Conservation (phyloP, 2,888 invertebrate species). For the Metellina segmentata region DNA sequence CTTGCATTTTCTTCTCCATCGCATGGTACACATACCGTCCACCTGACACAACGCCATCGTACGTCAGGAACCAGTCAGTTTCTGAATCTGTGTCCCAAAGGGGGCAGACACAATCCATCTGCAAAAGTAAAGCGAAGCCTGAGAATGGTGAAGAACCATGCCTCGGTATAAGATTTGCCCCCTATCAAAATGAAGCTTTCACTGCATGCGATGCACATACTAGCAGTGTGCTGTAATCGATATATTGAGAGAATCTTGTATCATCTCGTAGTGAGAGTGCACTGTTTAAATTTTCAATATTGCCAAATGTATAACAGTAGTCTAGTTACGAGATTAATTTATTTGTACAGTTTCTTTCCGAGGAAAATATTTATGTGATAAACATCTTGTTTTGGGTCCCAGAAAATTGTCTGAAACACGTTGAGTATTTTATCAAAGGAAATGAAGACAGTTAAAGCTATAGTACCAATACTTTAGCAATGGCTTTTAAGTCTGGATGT, state of each 20-base stretch:
- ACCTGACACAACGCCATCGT: conserved; percentile 80
- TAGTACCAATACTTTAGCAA: no score
- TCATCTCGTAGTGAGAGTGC: neutral
- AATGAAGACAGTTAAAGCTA: neutral
- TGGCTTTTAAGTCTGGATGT: no score
- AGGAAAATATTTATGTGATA: neutral
- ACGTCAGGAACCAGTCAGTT: conserved; percentile 10
- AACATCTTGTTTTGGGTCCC: neutral
- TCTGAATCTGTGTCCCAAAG: conserved; percentile 1
- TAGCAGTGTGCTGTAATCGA: conserved; percentile 58
- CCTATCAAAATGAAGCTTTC: conserved; percentile 54
- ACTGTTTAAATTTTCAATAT: conserved; percentile 21
- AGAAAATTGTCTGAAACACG: neutral
- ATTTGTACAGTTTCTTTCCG: conserved; percentile 45
- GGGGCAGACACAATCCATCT: conserved; percentile 17
- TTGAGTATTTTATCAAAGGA: neutral
- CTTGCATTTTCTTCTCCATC: conserved; percentile 87
- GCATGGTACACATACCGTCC: conserved; percentile 89
- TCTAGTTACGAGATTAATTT: conserved; percentile 31
- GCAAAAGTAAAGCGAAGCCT: neutral
- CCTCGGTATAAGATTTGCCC: conserved; percentile 58
- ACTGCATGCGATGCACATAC: conserved; percentile 58
- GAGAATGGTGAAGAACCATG: conserved; percentile 9
- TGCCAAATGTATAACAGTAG: conserved; percentile 44
- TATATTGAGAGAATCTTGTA: neutral